Evolutionary conservation across 2,113 vertebrate species (phyloP).

Genomic region (Myiopsitta monachus): DNA sequence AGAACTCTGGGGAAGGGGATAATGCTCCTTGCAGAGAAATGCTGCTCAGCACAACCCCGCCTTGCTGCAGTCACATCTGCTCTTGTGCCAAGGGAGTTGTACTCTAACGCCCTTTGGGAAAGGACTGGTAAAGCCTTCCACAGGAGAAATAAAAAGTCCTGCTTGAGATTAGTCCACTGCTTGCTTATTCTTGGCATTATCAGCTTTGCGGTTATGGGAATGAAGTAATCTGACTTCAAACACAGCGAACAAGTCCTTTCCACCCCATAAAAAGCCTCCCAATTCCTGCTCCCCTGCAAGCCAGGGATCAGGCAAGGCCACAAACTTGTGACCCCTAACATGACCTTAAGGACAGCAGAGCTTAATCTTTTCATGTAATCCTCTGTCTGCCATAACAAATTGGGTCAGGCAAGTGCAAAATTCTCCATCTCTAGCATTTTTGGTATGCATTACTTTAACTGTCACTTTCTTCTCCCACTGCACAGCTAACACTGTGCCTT

Average conservation of each 20-base stretch:
- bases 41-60: neutral
- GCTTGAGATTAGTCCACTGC: constrained; percentile 10
- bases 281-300: constrained; percentile 31
- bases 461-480: constrained; percentile 34
- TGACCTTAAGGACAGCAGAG: constrained; percentile 52
- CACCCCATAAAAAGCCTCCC: neutral
- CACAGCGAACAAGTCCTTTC: neutral
- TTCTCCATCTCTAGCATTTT: constrained; percentile 47
- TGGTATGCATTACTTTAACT: constrained; percentile 24
- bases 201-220: neutral
- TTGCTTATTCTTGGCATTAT: constrained; percentile 35
- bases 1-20: constrained; percentile 25
- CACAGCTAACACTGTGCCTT: constrained; percentile 9
- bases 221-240: constrained; percentile 58
- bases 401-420: constrained; percentile 60
- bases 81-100: neutral
- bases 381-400: constrained; percentile 55
- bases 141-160: neutral
- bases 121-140: constrained; percentile 2
- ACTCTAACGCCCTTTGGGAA: neutral
- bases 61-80: constrained; percentile 39
- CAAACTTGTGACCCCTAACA: constrained; percentile 36
- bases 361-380: constrained; percentile 64
- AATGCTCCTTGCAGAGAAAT: constrained; percentile 2
- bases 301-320: constrained; percentile 35